A percentile compares a stretch with the other conserved stretches of the same genome.
phyloP scores from a whole-genome alignment of 2,888 invertebrate species.

The Holacanthella duospinosa region DNA sequence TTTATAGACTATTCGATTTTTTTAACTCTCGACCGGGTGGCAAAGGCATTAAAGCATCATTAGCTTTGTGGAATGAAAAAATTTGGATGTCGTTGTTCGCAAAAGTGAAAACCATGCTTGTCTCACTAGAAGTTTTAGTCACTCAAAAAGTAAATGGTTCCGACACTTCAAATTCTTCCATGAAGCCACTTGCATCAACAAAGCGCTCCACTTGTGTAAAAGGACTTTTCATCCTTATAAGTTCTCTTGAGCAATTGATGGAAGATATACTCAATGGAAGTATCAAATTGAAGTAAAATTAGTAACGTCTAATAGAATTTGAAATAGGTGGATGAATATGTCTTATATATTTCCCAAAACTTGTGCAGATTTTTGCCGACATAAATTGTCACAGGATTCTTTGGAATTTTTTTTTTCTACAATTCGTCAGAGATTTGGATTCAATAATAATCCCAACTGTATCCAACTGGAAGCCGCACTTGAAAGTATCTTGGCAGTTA shows the following conservation, averaged over 20 bases:
- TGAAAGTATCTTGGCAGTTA: neutral
- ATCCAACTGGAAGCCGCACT: neutral
- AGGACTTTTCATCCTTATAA: neutral
- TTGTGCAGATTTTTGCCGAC: neutral
- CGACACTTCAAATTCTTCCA: too few species aligned
- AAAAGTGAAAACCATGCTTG: too few species aligned
- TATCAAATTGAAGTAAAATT: neutral
- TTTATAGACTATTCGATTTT: neutral
- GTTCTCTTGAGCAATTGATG: neutral
- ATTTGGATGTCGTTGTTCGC: neutral
- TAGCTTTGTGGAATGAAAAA: neutral
- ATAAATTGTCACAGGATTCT: neutral
- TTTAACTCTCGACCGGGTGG: neutral
- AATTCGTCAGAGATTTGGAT: neutral
- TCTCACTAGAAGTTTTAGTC: too few species aligned
- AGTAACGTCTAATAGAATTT: neutral
- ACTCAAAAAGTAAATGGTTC: too few species aligned
- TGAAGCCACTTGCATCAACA: too few species aligned
- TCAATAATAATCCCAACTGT: neutral
- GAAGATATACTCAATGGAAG: neutral
- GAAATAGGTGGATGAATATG: neutral
- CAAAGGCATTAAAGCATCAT: neutral
- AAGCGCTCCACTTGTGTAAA: neutral
- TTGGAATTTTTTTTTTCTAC: neutral
- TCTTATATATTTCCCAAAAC: neutral